Conservation (phyloP, 1,140 invertebrate species). For the Periplaneta americana region DNA sequence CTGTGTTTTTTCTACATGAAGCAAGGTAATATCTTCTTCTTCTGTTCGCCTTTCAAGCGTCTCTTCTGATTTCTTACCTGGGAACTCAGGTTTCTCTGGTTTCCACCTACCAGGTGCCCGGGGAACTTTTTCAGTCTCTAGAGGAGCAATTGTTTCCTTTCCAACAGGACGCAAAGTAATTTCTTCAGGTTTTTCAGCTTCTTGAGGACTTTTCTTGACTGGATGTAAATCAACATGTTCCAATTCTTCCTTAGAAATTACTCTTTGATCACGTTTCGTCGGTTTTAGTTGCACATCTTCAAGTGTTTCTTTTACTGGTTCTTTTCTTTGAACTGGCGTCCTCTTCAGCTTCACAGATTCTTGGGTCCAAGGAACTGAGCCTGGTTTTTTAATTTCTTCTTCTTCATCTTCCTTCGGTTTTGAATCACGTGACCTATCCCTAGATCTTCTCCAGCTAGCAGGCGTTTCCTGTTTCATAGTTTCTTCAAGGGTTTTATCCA, state of each 20-base stretch:
- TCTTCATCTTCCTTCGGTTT: neutral
- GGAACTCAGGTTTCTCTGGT: neutral
- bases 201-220: constrained; percentile 4
- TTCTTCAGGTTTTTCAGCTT: neutral
- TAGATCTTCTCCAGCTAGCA: too few species aligned
- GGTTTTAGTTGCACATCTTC: constrained; percentile 41
- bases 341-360: constrained; percentile 6
- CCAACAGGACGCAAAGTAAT: neutral
- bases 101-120: neutral
- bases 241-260: constrained; percentile 13
- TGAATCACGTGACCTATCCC: neutral
- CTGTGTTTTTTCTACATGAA: neutral
- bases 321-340: constrained; percentile 15
- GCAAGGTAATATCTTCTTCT: neutral
- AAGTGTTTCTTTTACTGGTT: constrained; percentile 31
- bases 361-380: constrained; percentile 10
- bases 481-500: constrained; percentile 1
- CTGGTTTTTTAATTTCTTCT: constrained; percentile 2
- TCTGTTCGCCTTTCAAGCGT: neutral
- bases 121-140: neutral
- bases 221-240: constrained; percentile 20
- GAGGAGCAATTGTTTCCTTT: neutral
- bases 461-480: constrained; percentile 3
- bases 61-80: neutral
- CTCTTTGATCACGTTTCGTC: constrained; percentile 30